Evolutionary conservation across 1,140 invertebrate species (phyloP).

Genomic region (Drosophila sturtevanti): DNA sequence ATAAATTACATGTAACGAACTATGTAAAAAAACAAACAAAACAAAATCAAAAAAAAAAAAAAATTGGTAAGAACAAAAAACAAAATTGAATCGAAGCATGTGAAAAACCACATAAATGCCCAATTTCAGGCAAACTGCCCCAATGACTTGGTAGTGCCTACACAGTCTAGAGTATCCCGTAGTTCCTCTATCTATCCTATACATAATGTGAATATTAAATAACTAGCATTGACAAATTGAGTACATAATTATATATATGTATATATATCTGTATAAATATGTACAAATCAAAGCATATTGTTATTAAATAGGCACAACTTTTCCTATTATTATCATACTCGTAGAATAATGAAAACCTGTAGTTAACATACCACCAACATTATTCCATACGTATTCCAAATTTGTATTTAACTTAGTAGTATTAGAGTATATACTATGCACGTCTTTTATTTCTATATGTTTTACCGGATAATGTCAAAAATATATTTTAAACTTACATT

Average conservation of each 20-base stretch:
- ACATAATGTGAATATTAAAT: not conserved
- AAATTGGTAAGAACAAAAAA: constrained; percentile 71
- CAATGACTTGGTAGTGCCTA: constrained; percentile 57
- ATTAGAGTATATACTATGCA: not conserved
- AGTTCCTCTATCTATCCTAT: constrained; percentile 15
- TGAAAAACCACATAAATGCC: constrained; percentile 13
- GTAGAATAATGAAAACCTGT: constrained; percentile 12
- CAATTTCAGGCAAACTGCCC: constrained; percentile 68
- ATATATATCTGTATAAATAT: too few species aligned
- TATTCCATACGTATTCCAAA: constrained; percentile 1
- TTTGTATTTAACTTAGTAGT: constrained; percentile 18
- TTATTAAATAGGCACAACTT: not conserved
- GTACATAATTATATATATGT: too few species aligned
- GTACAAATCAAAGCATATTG: constrained; percentile 17
- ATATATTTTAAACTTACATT: not conserved
- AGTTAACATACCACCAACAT: constrained; percentile 8
- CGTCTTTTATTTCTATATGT: constrained; percentile 38
- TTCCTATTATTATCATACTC: not conserved
- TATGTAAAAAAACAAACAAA: constrained; percentile 59
- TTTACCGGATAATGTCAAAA: not conserved
- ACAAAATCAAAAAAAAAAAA: constrained; percentile 51
- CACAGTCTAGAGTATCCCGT: constrained; percentile 20
- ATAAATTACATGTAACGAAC: constrained; percentile 80
- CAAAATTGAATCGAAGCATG: constrained; percentile 48
- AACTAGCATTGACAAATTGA: constrained; percentile 9